Evolutionary conservation across 2,113 vertebrate species (phyloP), one percentile per base, ranked within the genome.

Genomic region (Oncorhynchus nerka): DNA sequence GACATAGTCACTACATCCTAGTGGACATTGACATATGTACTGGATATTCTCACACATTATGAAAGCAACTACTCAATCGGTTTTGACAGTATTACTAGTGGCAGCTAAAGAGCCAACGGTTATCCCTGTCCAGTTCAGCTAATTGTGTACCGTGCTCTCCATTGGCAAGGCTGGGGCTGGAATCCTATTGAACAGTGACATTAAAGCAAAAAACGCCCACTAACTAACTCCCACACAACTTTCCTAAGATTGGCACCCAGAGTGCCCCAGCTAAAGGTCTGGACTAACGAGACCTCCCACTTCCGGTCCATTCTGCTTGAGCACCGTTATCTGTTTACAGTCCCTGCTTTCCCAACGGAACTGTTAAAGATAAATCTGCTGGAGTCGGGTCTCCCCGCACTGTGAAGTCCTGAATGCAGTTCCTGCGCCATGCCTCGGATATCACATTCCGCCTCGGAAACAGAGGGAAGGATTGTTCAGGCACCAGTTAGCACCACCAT

Each of bases 311-410:
- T 89, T 88, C 86, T 89, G 86, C 85, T 88, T 81, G 80, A 89
- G 85, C 72, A 71, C 76, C 73, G 67, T 90, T 90, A 90, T 91
- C 89, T 90, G 84, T 92, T 92, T 90, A 91, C 85, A 90, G 83
- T 86, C 84, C 76, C 76, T 34, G 76, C 79, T 87, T 86, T 91
- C 88, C 87, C 87, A 86, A 80, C 45, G 74, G 85, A 84, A 84
- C 81, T 68, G 80, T 88, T 83, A 73, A 84, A 84, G 85, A 87
- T 70, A 78, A 89, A 86, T 89, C 85, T 61, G 72, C 79, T 81
- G 79, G 76, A 76, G 73, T 86, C 83, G 75, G 77, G 28, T 51
- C 75, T 82, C 80, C 83, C 79, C 67, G 51, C 61, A 75, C 70
- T 75, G 66, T 1, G 39, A 87, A 84, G 77, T 87, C 84, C 75